Evolutionary conservation across 2,113 vertebrate genomes (phyloP), one percentile per base, ranked within the genome.

Genomic region (Polypterus senegalus): DNA sequence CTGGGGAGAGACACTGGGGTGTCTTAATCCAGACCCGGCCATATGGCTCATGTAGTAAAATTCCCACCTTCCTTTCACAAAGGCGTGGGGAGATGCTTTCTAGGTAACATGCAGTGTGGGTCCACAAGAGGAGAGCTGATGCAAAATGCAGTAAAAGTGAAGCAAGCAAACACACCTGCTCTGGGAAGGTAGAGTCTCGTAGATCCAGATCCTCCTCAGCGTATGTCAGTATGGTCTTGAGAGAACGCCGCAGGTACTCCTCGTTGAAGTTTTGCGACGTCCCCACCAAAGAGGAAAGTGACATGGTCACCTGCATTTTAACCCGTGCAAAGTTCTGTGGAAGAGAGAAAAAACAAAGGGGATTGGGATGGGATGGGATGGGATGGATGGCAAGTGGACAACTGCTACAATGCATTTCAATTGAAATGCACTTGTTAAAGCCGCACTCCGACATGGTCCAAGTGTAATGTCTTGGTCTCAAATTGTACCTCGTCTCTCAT

Each of bases 231-330:
- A 95, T 94, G 4, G 92, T 95, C 71, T 92, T 94, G 4, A 95
- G 82, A 0, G 92, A 95, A 1, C 77, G 86, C 1, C 92, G 86
- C 63, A 95, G 77, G 73, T 92, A 88, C 7, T 93, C 92, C 61
- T 94, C 92, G 0, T 91, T 93, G 65, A 94, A 92, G 72, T 80
- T 92, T 74, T 89, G 89, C 0, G 89, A 87, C 0, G 81, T 93
- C 57, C 92, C 92, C 73, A 95, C 92, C 51, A 95, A 80, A 0
- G 90, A 93, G 0, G 92, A 95, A 48, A 95, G 80, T 0, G 92
- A 95, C 91, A 95, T 94, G 53, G 92, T 95, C 57, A 94, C 92
- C 65, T 94, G 92, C 92, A 95, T 93, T 86, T 95, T 95, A 62
- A 95, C 92, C 7, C 92, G 86, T 3, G 92, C 92, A 63, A 95